phyloP scores from a whole-genome alignment of 2,797 vertebrate species.

The Dryobates pubescens region DNA sequence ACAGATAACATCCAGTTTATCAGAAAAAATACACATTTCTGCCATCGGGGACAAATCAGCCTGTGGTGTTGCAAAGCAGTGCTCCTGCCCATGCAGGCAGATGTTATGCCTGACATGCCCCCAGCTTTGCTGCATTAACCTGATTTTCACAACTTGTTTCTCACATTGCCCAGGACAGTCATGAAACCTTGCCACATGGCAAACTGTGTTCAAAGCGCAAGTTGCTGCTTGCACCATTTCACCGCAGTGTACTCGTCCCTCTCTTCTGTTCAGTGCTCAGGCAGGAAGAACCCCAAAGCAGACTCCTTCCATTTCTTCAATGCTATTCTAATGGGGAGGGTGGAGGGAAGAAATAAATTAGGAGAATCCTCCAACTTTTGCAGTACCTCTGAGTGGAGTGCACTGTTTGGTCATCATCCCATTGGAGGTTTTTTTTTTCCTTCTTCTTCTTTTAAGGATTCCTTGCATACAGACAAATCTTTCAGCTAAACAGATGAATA shows the following conservation, averaged over 20 bases:
- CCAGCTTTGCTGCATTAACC: neutral
- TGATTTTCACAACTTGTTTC: neutral
- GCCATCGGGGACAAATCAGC: neutral
- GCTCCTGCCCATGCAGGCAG: neutral
- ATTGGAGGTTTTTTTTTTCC: neutral
- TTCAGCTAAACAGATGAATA: neutral
- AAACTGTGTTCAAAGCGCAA: neutral
- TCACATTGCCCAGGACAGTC: rapidly evolving
- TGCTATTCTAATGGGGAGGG: rapidly evolving
- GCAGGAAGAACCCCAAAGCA: neutral
- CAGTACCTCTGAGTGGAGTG: neutral
- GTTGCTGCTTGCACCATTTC: rapidly evolving
- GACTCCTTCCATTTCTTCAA: neutral
- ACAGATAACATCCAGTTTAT: neutral
- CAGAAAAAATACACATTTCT: neutral
- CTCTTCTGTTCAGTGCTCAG: rapidly evolving
- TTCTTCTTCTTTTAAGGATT: neutral
- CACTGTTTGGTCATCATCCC: neutral
- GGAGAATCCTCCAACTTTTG: neutral
- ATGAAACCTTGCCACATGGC: rapidly evolving
- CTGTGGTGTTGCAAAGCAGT: neutral
- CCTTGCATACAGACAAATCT: slow-evolving; percentile 9
- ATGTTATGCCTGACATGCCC: neutral
- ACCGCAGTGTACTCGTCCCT: rapidly evolving
- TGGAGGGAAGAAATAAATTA: too few species aligned